Evolutionary conservation across 1,140 invertebrate genomes (phyloP).

Genomic region (Rhopalosiphum padi): DNA sequence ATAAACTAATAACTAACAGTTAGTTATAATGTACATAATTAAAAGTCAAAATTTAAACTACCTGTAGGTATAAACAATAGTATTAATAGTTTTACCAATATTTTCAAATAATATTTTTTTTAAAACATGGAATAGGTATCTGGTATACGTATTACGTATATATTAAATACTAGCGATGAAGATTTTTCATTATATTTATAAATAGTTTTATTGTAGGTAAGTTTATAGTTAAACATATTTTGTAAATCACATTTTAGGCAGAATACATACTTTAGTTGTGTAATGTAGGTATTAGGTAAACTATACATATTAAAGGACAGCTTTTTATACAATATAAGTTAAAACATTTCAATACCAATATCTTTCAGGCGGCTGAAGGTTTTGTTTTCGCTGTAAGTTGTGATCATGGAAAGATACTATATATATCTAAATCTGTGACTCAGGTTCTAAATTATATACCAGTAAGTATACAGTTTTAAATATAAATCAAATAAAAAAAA

Average conservation of each 20-base stretch:
- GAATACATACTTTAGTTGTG: neutral
- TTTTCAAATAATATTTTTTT: no score
- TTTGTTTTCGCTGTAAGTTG: conserved; percentile 94
- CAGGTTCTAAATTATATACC: conserved; percentile 85
- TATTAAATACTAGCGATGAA: no score
- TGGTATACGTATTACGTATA: no score
- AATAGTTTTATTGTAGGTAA: neutral
- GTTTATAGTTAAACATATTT: neutral
- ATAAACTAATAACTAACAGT: no score
- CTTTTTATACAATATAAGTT: neutral
- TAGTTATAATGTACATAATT: no score
- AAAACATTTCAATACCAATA: neutral
- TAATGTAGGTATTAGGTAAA: neutral
- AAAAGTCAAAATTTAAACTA: no score
- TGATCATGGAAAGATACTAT: conserved; percentile 87
- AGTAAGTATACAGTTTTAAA: conserved; percentile 65
- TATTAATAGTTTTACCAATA: no score
- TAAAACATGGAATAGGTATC: no score
- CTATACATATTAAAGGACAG: neutral
- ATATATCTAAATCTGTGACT: conserved; percentile 89
- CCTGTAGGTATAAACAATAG: no score
- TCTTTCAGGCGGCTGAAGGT: conserved; percentile 79
- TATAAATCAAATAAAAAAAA: neutral
- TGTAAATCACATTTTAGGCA: neutral
- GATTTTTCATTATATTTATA: neutral